A percentile compares a stretch with the other conserved stretches of the same genome.
These are phyloP conservation scores for Sus scrofa DNA, from an alignment of 2,113 vertebrate genomes.

Conservation along the genomic window DNA sequence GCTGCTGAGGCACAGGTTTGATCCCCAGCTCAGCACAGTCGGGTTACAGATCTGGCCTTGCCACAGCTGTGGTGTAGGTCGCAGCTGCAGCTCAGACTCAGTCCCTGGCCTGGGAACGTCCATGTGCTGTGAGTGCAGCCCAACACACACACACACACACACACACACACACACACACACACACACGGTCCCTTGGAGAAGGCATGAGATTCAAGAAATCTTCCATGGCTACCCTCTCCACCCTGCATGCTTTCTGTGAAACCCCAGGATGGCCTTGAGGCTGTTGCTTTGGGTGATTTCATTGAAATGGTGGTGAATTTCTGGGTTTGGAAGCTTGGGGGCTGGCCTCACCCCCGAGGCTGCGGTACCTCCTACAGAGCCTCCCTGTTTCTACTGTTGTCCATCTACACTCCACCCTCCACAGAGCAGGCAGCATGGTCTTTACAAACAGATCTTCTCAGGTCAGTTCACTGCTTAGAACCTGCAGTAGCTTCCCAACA, in stretches of 20 bases:
- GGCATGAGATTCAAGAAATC: neutral
- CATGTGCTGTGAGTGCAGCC: too few species aligned
- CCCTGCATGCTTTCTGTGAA: neutral
- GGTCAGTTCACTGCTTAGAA: neutral
- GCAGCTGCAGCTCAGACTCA: too few species aligned
- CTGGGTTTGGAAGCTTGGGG: neutral
- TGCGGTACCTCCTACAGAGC: neutral
- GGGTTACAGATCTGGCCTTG: too few species aligned
- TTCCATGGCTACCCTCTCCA: neutral
- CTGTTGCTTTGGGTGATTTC: too few species aligned
- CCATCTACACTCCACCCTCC: fast-evolving
- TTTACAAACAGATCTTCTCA: neutral
- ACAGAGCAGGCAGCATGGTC: neutral
- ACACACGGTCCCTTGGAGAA: too few species aligned
- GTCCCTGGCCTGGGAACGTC: too few species aligned
- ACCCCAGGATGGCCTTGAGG: neutral
- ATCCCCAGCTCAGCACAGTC: too few species aligned
- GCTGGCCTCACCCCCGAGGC: neutral
- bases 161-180: too few species aligned
- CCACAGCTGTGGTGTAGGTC: too few species aligned
- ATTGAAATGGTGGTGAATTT: neutral
- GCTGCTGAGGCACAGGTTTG: too few species aligned
- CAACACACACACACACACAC: too few species aligned
- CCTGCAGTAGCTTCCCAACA: neutral
- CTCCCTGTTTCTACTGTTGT: neutral